Evolutionary conservation across 64 coral and sea anemone genomes (phyloP).

Genomic region (Actinia tenebrosa): DNA sequence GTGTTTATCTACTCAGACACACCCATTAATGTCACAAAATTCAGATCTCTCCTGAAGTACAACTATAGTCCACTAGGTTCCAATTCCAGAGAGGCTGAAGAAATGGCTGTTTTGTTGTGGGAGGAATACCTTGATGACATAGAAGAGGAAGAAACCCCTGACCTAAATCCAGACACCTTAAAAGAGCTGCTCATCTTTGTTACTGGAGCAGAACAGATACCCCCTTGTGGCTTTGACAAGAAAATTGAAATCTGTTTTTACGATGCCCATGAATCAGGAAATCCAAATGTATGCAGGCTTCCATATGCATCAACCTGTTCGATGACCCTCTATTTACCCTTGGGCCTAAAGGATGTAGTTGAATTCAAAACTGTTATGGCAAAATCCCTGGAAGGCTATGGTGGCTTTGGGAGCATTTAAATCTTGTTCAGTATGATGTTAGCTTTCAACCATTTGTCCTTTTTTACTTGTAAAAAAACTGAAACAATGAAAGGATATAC

Average conservation of each 20-base stretch:
- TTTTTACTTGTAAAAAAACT: too few relatives aligned
- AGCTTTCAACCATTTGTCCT: neutral
- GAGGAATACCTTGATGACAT: too few relatives aligned
- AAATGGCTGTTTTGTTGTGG: neutral
- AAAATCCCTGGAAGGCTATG: neutral
- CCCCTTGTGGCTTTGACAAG: too few relatives aligned
- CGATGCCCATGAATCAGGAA: neutral
- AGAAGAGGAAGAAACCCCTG: too few relatives aligned
- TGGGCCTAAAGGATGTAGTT: neutral
- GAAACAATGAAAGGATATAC: too few relatives aligned
- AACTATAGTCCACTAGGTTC: neutral
- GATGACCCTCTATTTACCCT: neutral
- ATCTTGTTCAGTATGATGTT: neutral
- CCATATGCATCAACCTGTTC: neutral
- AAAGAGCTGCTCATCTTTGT: too few relatives aligned
- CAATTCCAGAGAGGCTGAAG: neutral
- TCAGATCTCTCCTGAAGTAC: neutral
- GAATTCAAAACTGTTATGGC: too few relatives aligned
- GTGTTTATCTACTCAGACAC: neutral
- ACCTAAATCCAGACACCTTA: too few relatives aligned
- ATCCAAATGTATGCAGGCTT: neutral
- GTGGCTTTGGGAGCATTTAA: neutral
- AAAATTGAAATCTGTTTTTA: neutral
- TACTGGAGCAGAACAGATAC: neutral
- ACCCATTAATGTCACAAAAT: neutral